These are phyloP conservation scores for Megalops cyprinoides DNA, from an alignment of 2,797 vertebrate species.

Conservation along the genomic window DNA sequence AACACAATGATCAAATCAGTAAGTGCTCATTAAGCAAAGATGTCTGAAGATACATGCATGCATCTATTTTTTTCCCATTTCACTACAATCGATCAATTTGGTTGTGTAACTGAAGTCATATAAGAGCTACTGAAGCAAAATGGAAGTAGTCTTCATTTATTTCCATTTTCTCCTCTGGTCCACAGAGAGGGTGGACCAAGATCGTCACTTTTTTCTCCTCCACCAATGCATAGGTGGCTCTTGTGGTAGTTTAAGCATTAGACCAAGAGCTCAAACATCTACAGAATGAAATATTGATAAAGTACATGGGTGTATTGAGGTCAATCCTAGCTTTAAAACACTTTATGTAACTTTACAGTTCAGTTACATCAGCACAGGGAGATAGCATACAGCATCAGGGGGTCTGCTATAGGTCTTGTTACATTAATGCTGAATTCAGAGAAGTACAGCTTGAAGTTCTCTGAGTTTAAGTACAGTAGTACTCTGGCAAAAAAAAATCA, in stretches of 20 bases:
- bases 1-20: too few relatives aligned
- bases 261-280: background rate
- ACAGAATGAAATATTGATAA: constrained; percentile 21
- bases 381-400: too few relatives aligned
- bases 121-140: background rate
- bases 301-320: background rate
- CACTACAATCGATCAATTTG: too few relatives aligned
- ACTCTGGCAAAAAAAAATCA: too few relatives aligned
- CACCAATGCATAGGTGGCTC: background rate
- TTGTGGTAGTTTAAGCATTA: background rate
- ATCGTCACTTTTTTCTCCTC: background rate
- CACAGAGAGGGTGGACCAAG: background rate
- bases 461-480: too few relatives aligned
- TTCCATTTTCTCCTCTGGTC: background rate
- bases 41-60: too few relatives aligned
- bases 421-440: too few relatives aligned
- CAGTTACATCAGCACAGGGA: background rate
- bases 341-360: constrained; percentile 11
- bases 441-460: too few relatives aligned
- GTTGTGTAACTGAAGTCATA: too few relatives aligned
- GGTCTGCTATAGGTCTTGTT: too few relatives aligned
- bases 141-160: too few relatives aligned
- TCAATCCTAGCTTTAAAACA: constrained; percentile 8
- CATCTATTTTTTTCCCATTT: background rate
- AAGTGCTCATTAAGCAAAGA: too few relatives aligned